Evolutionary conservation across 2,888 invertebrate species (phyloP).

Genomic region (Eucera pruinosa): DNA sequence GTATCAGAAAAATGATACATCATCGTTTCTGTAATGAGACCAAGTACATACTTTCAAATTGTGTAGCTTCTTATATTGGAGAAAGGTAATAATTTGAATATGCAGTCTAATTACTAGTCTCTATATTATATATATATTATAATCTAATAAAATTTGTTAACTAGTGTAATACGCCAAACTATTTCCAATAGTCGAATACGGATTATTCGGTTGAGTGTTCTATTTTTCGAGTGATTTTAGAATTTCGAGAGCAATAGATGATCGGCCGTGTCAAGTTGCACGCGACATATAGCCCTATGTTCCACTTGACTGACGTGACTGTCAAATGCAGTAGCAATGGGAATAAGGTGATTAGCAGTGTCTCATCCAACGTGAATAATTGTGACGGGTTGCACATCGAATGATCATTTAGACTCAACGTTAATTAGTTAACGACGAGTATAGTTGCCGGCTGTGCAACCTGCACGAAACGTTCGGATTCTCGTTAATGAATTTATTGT

Average conservation of each 20-base stretch:
- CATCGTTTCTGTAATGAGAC: too few species aligned
- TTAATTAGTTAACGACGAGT: slow-evolving; percentile 22
- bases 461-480: not conserved
- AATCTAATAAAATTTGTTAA: too few species aligned
- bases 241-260: not conserved
- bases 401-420: slow-evolving; percentile 19
- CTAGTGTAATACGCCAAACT: not conserved
- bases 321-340: slow-evolving; percentile 33
- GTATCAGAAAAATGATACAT: too few species aligned
- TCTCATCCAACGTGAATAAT: slow-evolving; percentile 30
- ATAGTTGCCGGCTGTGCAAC: not conserved
- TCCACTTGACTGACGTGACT: slow-evolving; percentile 25
- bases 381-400: slow-evolving; percentile 10
- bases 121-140: too few species aligned
- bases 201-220: not conserved
- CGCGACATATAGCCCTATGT: not conserved
- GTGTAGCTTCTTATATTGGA: too few species aligned
- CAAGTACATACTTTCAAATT: too few species aligned
- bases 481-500: slow-evolving; percentile 8
- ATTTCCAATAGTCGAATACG: not conserved
- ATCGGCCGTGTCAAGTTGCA: slow-evolving; percentile 1
- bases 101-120: too few species aligned
- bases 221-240: slow-evolving; percentile 16
- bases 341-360: slow-evolving; percentile 34
- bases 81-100: too few species aligned